A percentile compares a stretch with the other conserved stretches of the same genome.
These are phyloP conservation scores for Pygoscelis adeliae DNA, from an alignment of 2,113 vertebrate genomes.

Conservation along the genomic window DNA sequence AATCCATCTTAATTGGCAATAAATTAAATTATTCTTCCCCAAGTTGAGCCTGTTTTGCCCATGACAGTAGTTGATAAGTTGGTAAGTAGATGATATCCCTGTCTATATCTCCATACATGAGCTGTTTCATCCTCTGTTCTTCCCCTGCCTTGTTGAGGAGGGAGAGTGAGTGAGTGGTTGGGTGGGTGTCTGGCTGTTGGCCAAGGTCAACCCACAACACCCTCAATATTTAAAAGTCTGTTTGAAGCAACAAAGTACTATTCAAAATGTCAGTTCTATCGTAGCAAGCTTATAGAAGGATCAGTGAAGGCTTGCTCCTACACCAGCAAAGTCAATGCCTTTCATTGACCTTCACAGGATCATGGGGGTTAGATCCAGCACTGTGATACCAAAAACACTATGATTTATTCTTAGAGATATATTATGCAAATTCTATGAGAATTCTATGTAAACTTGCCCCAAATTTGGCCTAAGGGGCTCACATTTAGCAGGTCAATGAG, in stretches of 20 bases:
- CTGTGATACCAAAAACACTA: background rate
- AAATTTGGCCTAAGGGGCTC: background rate
- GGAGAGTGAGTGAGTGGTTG: background rate
- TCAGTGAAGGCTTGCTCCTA: background rate
- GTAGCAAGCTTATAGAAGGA: background rate
- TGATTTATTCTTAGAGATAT: background rate
- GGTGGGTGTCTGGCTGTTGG: background rate
- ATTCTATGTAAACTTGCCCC: background rate
- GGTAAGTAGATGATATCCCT: background rate
- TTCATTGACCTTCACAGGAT: background rate
- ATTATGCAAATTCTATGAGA: background rate
- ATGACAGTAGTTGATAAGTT: background rate
- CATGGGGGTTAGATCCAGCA: background rate
- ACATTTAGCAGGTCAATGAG: background rate
- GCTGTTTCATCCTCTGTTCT: background rate
- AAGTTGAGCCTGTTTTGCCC: background rate
- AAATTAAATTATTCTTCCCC: background rate
- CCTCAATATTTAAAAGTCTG: background rate
- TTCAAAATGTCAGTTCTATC: background rate
- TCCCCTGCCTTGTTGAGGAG: background rate
- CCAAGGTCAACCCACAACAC: background rate
- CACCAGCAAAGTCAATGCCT: background rate
- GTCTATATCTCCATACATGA: background rate
- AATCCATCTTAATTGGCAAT: background rate
- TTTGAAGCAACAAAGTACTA: background rate